Base-by-base conservation (phyloP, 2,113 vertebrate genomes). In the Ardeotis arabs region DNA sequence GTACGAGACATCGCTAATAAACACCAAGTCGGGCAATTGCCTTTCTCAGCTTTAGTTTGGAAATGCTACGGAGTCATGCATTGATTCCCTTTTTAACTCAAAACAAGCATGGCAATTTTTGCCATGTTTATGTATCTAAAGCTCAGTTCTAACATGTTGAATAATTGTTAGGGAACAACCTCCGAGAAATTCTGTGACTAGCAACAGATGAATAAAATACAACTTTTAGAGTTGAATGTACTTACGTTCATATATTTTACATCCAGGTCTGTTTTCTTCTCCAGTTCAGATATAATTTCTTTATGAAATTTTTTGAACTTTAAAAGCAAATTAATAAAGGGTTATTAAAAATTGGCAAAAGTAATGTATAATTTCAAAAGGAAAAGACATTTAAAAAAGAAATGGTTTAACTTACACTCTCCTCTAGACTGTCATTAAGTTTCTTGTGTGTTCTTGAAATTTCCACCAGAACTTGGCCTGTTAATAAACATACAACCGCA, bases 181-280 rank as follows among this genome's bases (percentile, higher is more conserved):
- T 59, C 55, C 73, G 41, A 88, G 50, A 49, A 50, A 22, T 31
- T 63, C 5, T 67, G 64, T 77, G 15, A 53, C 10, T 66, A 66
- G 20, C 8, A 64, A 35, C 0, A 76, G 18, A 49, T 58, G 59
- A 85, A 77, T 84, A 39, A 84, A 81, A 66, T 17, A 56, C 0
- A 16, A 45, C 12, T 16, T 81, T 62, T 44, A 56, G 56, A 73
- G 35, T 8, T 29, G 14, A 27, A 11, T 14, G 5, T 85, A 98
- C 99, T 99, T 96, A 99, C 99, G 24, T 98, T 99, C 99, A 99
- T 99, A 28, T 99, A 99, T 93, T 99, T 99, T 25, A 99, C 98
- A 84, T 99, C 99, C 96, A 99, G 98, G 31, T 99, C 99, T 4
- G 99, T 99, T 98, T 99, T 99, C 98, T 98, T 99, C 97, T 99